Base-by-base conservation (phyloP, 1,140 invertebrate species). In the Drosophila yakuba region DNA sequence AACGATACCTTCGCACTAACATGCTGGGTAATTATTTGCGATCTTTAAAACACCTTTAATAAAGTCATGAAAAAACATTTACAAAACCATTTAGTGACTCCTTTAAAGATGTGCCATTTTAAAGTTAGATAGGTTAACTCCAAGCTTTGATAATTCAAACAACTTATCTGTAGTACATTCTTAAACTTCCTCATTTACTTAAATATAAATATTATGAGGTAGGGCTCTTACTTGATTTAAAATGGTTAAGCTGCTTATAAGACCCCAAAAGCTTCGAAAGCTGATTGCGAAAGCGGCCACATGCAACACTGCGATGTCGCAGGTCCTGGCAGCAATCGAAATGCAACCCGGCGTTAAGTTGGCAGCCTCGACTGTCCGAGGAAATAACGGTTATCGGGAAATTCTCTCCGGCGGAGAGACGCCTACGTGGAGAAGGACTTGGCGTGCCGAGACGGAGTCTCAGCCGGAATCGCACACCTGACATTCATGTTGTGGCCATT, bases 401-500 rank as follows among this genome's bases (percentile, higher is more conserved):
- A 8, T 88, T 69, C 38, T 69, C 74, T 78, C 82, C n/a, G 10
- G 36, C 45, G 58, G 58, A 48, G 62, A 47, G 60, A 73, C 63
- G 74, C 74, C 76, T 84, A 73, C 80, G 62, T 63, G 48, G 36
- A 45, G 44, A 32, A 52, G 48, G 28, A 35, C 48, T 11, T 11
- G 55, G 56, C 77, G 66, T 59, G 45, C 68, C 63, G 74, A 64
- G 52, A 54, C 51, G 38, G 80, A 78, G 14, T 11, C 47, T 50
- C 48, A 85, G 78, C 84, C 80, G 84, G 85, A 89, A 78, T 75
- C 77, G 84, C 84, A 88, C 84, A 88, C 84, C 84, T 88, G 84
- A 88, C 84, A 89, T 89, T 89, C 84, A 83, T 89, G 85, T 89
- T 89, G 84, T 89, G 84, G 85, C 84, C 69, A 90, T 77, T 77